Percentiles rank a stretch among this genome's conserved stretches.
Conservation (phyloP, 2,797 vertebrate species). For the Sibirionetta formosa region DNA sequence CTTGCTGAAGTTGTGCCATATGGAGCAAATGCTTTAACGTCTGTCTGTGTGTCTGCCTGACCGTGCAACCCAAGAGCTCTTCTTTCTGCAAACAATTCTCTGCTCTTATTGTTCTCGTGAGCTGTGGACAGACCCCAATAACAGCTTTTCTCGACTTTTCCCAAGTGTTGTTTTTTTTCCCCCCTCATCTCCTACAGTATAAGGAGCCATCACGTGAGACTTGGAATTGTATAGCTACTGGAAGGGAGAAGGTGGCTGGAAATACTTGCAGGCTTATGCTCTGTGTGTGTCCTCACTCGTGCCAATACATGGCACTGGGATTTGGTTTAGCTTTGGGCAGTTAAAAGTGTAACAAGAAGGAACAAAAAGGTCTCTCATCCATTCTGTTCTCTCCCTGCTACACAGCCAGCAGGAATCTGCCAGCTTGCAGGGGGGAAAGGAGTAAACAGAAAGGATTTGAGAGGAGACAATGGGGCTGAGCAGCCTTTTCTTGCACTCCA, state of each 20-base stretch:
- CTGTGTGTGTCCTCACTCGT: neutral
- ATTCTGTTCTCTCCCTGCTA: neutral
- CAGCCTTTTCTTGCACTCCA: neutral
- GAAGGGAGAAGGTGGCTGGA: neutral
- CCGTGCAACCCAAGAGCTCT: neutral
- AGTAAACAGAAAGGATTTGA: neutral
- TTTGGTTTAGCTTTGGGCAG: conserved; percentile 17
- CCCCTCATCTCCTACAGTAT: neutral
- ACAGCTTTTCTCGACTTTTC: neutral
- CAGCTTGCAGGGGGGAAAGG: neutral
- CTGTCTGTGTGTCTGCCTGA: conserved; percentile 63
- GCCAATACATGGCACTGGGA: neutral
- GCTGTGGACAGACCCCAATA: neutral
- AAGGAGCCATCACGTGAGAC: neutral
- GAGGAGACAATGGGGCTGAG: rapidly evolving
- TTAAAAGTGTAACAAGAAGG: neutral
- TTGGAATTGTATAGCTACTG: neutral
- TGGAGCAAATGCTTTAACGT: conserved; percentile 65
- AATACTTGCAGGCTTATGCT: neutral
- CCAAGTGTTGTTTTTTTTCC: rapidly evolving
- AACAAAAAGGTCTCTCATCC: neutral
- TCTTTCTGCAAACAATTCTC: neutral
- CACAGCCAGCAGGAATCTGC: neutral
- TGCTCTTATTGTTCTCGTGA: neutral
- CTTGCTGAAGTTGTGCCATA: conserved; percentile 64